A percentile compares a stretch with the other conserved stretches of the same genome.
Evolutionary conservation across 1,140 invertebrate species (phyloP).

Genomic region (Drepana arcuata): DNA sequence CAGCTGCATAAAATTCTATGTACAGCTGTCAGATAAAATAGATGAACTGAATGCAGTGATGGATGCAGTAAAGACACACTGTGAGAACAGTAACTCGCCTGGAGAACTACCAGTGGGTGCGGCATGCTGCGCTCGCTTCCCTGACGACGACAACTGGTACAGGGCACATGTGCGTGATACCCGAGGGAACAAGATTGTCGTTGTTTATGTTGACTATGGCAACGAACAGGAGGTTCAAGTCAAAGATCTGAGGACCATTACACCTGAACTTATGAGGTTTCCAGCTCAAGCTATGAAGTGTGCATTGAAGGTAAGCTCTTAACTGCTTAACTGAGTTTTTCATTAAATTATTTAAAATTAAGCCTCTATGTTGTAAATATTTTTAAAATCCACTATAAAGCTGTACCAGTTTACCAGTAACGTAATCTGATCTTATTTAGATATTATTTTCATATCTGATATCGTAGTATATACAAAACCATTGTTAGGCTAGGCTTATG

Average conservation of each 20-base stretch:
- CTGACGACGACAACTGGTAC: slow-evolving; percentile 81
- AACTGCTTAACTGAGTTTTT: too few relatives aligned
- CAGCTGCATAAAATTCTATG: slow-evolving; percentile 79
- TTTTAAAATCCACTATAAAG: too few relatives aligned
- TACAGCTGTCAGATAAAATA: slow-evolving; percentile 76
- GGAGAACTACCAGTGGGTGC: slow-evolving; percentile 72
- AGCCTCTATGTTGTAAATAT: too few relatives aligned
- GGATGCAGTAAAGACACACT: slow-evolving; percentile 65
- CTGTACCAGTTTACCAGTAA: too few relatives aligned
- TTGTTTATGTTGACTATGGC: slow-evolving; percentile 86
- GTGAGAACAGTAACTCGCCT: slow-evolving; percentile 52
- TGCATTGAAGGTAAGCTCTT: slow-evolving; percentile 67
- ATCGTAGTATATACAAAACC: too few relatives aligned
- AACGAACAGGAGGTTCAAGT: slow-evolving; percentile 79
- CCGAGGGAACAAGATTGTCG: slow-evolving; percentile 62
- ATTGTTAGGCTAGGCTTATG: too few relatives aligned
- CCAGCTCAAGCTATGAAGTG: slow-evolving; percentile 85
- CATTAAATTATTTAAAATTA: too few relatives aligned
- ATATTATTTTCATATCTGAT: slow-evolving; percentile 1
- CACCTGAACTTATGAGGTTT: slow-evolving; percentile 75
- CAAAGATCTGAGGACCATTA: slow-evolving; percentile 75
- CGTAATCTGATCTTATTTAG: slow-evolving; percentile 5
- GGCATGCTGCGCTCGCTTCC: slow-evolving; percentile 82
- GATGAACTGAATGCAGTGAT: slow-evolving; percentile 72
- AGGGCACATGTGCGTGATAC: slow-evolving; percentile 74